Conservation (phyloP, 2,113 vertebrate genomes). For the Trogon surrucura region DNA sequence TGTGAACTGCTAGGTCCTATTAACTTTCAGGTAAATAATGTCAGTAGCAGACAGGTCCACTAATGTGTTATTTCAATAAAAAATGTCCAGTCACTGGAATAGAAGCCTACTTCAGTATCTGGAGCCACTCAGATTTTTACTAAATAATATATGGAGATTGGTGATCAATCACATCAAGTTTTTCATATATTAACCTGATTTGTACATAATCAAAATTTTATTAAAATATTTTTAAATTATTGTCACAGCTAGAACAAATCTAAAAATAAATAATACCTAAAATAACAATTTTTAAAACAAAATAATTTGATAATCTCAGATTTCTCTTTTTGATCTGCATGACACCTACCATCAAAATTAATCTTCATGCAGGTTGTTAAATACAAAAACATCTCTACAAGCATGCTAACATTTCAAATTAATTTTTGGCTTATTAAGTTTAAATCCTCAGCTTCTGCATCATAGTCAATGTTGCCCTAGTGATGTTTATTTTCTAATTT, state of each 20-base stretch:
- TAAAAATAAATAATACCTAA: not conserved
- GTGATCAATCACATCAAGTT: not conserved
- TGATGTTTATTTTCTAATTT: not conserved
- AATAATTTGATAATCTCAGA: not conserved
- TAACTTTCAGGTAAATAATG: not conserved
- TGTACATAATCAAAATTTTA: not conserved
- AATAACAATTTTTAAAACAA: not conserved
- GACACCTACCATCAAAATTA: not conserved
- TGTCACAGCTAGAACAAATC: not conserved
- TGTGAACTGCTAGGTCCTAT: not conserved
- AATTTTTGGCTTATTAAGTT: not conserved
- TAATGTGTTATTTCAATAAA: not conserved
- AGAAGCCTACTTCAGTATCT: not conserved
- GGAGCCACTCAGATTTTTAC: not conserved
- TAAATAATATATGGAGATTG: not conserved
- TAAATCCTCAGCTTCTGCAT: not conserved
- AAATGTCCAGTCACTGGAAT: not conserved
- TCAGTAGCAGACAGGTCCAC: not conserved
- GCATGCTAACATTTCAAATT: not conserved
- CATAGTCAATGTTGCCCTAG: not conserved
- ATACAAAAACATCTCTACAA: not conserved
- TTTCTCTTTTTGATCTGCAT: not conserved
- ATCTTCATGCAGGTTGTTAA: not conserved
- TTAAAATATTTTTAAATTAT: not conserved
- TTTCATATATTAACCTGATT: not conserved